These are phyloP conservation scores for Amblyteles armatorius DNA, from an alignment of 2,888 invertebrate genomes.

Conservation along the genomic window DNA sequence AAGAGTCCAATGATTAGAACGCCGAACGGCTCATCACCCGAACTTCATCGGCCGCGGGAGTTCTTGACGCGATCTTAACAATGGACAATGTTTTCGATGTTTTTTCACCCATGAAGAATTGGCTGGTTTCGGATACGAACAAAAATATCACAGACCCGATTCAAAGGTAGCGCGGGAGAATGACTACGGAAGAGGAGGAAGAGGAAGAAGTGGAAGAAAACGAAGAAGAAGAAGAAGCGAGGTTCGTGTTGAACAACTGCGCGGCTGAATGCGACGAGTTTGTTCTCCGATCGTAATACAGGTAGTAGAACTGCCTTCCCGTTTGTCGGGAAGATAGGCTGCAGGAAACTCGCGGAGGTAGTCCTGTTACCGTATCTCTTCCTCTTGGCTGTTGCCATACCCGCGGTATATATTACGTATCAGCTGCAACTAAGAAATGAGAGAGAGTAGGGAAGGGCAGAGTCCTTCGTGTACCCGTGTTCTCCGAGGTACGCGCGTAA, in stretches of 20 bases:
- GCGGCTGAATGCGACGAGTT: slow-evolving; percentile 43
- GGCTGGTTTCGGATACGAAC: slow-evolving; percentile 38
- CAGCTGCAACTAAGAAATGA: slow-evolving; percentile 48
- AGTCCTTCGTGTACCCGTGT: slow-evolving; percentile 51
- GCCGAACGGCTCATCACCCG: slow-evolving; percentile 53
- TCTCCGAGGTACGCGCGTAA: slow-evolving; percentile 61
- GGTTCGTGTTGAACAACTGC: slow-evolving; percentile 55
- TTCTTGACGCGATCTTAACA: no score
- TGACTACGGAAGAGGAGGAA: no score
- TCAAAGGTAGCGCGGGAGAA: slow-evolving; percentile 7
- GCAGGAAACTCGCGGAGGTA: slow-evolving; percentile 40
- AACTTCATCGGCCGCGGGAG: no score
- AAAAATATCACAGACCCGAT: slow-evolving; percentile 6
- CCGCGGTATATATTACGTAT: slow-evolving; percentile 49
- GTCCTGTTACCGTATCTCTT: slow-evolving; percentile 52
- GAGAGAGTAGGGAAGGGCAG: slow-evolving; percentile 25
- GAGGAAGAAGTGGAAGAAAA: slow-evolving; percentile 4
- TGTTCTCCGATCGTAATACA: slow-evolving; percentile 57
- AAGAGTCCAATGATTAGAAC: slow-evolving; percentile 58
- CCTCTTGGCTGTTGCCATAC: slow-evolving; percentile 45
- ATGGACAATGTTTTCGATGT: no score
- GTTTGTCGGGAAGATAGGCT: slow-evolving; percentile 40
- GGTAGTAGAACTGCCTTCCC: slow-evolving; percentile 53
- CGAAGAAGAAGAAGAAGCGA: slow-evolving; percentile 22
- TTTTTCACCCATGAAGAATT: slow-evolving; percentile 52